Conservation (phyloP, 2,113 vertebrate species). For the Myotis yumanensis region DNA sequence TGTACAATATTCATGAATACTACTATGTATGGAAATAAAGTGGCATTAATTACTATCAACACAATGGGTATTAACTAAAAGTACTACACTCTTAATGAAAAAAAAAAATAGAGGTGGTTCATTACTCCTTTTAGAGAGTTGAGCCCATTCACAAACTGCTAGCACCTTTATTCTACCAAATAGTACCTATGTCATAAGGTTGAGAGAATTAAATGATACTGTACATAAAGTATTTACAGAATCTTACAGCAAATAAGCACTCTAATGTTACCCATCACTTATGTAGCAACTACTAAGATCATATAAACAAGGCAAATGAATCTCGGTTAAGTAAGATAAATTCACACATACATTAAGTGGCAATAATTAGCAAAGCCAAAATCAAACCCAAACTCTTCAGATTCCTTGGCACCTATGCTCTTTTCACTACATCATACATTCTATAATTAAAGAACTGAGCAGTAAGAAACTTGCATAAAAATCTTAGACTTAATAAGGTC, state of each 20-base stretch:
- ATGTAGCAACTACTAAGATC: constrained; percentile 18
- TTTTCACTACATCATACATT: not conserved
- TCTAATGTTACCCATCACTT: constrained; percentile 29
- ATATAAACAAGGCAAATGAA: not conserved
- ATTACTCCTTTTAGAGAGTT: constrained; percentile 5
- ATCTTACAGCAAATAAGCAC: not conserved
- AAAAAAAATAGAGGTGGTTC: not conserved
- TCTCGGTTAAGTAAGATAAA: not conserved
- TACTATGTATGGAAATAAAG: constrained; percentile 27
- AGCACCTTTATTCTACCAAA: constrained; percentile 54
- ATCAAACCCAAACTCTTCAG: not conserved
- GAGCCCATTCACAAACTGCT: not conserved
- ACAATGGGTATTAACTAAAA: not conserved
- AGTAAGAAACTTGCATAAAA: constrained; percentile 49
- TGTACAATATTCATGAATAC: not conserved
- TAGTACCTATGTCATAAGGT: not conserved
- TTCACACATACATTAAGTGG: not conserved
- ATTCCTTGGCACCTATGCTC: not conserved
- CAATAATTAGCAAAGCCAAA: constrained; percentile 22
- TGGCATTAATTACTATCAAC: constrained; percentile 28
- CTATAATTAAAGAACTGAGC: not conserved
- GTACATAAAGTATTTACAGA: constrained; percentile 24
- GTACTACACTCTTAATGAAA: not conserved
- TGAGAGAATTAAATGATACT: not conserved
- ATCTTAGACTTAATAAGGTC: not conserved